Base-by-base conservation (phyloP, 2,888 invertebrate genomes). In the Drosophila pseudotakahashii region DNA sequence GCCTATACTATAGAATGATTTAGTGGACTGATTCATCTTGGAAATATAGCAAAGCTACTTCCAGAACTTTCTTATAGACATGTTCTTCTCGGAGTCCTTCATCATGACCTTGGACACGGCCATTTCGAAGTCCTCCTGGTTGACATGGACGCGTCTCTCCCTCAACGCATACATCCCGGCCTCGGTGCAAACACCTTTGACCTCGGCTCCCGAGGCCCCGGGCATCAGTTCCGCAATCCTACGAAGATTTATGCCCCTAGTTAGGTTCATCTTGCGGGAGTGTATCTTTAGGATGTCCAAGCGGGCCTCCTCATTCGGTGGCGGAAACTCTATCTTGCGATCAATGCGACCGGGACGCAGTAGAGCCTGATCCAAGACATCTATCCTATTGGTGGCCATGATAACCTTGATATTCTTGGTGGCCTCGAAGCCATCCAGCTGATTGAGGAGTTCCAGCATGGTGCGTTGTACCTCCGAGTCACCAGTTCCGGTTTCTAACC, bases 101-200 rank as follows among this genome's bases (percentile, higher is more conserved):
- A 99, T 98, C 99, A 99, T 99, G 37, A 99, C 99, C 94, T 99
- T 99, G 53, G 99, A 99, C 0, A 99, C 99, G 1, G 99, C 99
- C 97, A 99, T 98, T 93, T 99, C 99, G 92, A 99, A 99, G 93
- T 99, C 99, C 93, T 99, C 99, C 92, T 99, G 99, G 1, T 99
- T 99, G 1, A 99, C 99, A 90, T 99, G 99, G 9, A 99, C 98
- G 80, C 99, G 94, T 73, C 99, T 94, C 92, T 99, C 99, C 88
- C 99, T 94, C 47, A 99, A 94, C 5, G 99, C 99, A 85, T 99
- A 99, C 99, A 99, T 99, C 52, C 99, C 99, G 60, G 99, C 99
- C 92, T 99, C 99, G 2, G 99, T 99, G 91, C 99, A 99, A 0
- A 99, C 99, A 78, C 99, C 99, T 94, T 99, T 99, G 0, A 99